These are phyloP conservation scores for Ridgeia piscesae DNA, from an alignment of 1,140 invertebrate species.

Conservation along the genomic window DNA sequence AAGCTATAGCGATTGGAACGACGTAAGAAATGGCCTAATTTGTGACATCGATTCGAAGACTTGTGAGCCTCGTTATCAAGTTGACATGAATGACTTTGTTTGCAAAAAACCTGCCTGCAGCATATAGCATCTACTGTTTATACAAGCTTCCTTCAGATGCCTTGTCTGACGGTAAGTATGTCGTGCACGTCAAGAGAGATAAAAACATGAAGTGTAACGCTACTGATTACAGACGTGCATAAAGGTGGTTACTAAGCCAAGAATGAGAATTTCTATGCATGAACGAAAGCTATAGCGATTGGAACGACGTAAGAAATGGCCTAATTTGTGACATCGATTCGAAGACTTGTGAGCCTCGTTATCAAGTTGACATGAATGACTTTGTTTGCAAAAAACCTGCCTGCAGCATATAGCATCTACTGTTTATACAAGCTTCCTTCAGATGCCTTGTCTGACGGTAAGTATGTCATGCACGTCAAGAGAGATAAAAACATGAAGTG, in stretches of 20 bases:
- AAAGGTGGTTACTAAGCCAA: too few species aligned
- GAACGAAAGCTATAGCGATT: not conserved
- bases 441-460: not conserved
- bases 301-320: not conserved
- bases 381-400: not conserved
- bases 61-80: not conserved
- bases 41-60: not conserved
- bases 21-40: not conserved
- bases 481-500: not conserved
- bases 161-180: not conserved
- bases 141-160: too few species aligned
- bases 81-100: not conserved
- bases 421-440: too few species aligned
- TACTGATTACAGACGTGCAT: not conserved
- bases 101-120: not conserved
- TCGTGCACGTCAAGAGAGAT: not conserved
- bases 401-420: too few species aligned
- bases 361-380: not conserved
- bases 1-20: not conserved
- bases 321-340: not conserved
- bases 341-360: not conserved
- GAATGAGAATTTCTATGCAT: too few species aligned
- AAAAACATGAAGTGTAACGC: not conserved
- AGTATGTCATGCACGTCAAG: not conserved
- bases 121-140: too few species aligned